Evolutionary conservation across 1,140 invertebrate genomes (phyloP).

Genomic region (Drosophila tsacasi): DNA sequence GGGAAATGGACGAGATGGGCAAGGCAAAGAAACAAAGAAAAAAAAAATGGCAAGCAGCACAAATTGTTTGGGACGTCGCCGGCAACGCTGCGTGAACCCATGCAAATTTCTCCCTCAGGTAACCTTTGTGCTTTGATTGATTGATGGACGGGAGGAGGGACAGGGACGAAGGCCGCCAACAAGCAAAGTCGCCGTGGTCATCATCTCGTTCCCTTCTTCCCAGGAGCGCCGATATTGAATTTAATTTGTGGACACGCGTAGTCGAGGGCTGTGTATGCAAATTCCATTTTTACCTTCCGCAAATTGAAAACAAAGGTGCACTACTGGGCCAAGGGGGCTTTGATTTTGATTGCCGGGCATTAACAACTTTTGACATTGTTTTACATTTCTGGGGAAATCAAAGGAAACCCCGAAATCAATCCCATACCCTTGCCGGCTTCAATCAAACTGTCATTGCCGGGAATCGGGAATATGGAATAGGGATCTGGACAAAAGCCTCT

Average conservation of each 20-base stretch:
- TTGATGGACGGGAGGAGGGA: conserved; percentile 65
- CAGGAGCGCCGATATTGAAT: conserved; percentile 68
- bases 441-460: conserved; percentile 74
- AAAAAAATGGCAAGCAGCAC: conserved; percentile 41
- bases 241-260: conserved; percentile 77
- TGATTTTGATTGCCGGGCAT: conserved; percentile 66
- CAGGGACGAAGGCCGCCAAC: neutral
- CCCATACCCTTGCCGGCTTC: conserved; percentile 40
- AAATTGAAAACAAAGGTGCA: conserved; percentile 59
- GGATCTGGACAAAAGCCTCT: neutral
- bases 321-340: conserved; percentile 37
- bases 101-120: conserved; percentile 80
- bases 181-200: conserved; percentile 50
- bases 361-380: conserved; percentile 81
- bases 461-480: neutral
- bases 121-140: conserved; percentile 82
- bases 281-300: conserved; percentile 42
- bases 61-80: conserved; percentile 75
- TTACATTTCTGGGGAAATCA: conserved; percentile 79
- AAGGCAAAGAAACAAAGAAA: conserved; percentile 9
- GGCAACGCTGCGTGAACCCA: conserved; percentile 70
- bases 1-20: conserved; percentile 16
- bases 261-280: conserved; percentile 61
- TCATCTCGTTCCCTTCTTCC: conserved; percentile 30
- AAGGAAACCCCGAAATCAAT: conserved; percentile 48